Conservation (phyloP, 2,113 vertebrate species). For the Bungarus multicinctus region DNA sequence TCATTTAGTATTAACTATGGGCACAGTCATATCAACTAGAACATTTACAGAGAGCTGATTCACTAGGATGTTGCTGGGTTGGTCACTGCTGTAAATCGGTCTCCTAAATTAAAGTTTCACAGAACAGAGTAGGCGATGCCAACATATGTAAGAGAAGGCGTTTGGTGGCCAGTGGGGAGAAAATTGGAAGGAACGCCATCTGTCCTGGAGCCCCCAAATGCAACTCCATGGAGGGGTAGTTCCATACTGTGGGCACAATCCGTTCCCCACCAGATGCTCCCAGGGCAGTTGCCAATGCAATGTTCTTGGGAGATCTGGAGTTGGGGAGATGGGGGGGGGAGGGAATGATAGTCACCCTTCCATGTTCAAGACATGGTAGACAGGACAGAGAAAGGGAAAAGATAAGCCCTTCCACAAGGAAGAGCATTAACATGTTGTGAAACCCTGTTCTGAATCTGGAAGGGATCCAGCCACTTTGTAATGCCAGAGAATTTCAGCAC, state of each 20-base stretch:
- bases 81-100: constrained; percentile 23
- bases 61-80: not conserved
- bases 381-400: not conserved
- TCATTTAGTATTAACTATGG: not conserved
- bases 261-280: constrained; percentile 31
- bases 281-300: constrained; percentile 1
- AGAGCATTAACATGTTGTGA: not conserved
- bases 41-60: constrained; percentile 29
- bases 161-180: constrained; percentile 59
- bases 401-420: not conserved
- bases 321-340: not conserved
- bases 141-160: constrained; percentile 38
- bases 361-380: not conserved
- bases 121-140: constrained; percentile 56
- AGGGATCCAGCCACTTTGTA: not conserved
- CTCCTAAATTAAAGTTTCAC: constrained; percentile 38
- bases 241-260: constrained; percentile 48
- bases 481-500: not conserved
- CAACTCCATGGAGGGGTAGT: constrained; percentile 14
- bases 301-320: not conserved
- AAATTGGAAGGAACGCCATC: constrained; percentile 47
- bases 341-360: no score
- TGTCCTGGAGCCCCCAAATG: constrained; percentile 16
- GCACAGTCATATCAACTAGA: constrained; percentile 15
- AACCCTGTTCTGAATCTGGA: not conserved